A percentile compares a stretch with the other conserved stretches of the same genome.
These are phyloP conservation scores for Suillia variegata DNA, from an alignment of 2,888 invertebrate species.

Conservation along the genomic window DNA sequence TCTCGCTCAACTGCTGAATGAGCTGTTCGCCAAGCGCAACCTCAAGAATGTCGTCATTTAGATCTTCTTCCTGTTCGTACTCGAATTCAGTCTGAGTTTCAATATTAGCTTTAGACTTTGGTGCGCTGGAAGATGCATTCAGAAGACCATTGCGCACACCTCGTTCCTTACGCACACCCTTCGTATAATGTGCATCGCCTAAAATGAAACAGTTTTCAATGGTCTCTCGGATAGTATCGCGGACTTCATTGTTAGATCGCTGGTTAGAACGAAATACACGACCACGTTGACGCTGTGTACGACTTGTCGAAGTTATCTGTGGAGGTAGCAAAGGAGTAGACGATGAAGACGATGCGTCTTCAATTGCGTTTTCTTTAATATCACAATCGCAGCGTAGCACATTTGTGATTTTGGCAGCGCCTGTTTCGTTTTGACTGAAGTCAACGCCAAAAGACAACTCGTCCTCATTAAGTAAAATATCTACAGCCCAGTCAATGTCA, in stretches of 20 bases:
- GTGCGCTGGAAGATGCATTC: conserved; percentile 26
- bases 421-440: background rate
- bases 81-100: conserved; percentile 32
- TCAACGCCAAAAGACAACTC: conserved; percentile 38
- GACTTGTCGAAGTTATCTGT: conserved; percentile 11
- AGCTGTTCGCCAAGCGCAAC: conserved; percentile 69
- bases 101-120: conserved; percentile 23
- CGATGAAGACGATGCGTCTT: background rate
- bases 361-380: too few relatives aligned
- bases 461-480: conserved; percentile 73
- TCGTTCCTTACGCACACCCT: conserved; percentile 66
- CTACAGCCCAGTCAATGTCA: conserved; percentile 79
- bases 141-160: conserved; percentile 46
- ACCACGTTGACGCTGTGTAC: conserved; percentile 32
- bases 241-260: conserved; percentile 57
- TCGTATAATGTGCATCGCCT: conserved; percentile 69
- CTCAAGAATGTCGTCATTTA: conserved; percentile 60
- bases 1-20: conserved; percentile 67
- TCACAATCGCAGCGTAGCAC: conserved; percentile 40
- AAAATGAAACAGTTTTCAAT: conserved; percentile 70
- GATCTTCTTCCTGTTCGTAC: conserved; percentile 52
- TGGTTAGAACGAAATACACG: conserved; percentile 26
- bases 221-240: conserved; percentile 65
- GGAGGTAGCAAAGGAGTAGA: background rate
- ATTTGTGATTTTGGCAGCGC: too few relatives aligned